Percentiles rank a stretch among this genome's conserved stretches.
Conservation (phyloP, 1,140 invertebrate species). For the Penaeus japonicus region DNA sequence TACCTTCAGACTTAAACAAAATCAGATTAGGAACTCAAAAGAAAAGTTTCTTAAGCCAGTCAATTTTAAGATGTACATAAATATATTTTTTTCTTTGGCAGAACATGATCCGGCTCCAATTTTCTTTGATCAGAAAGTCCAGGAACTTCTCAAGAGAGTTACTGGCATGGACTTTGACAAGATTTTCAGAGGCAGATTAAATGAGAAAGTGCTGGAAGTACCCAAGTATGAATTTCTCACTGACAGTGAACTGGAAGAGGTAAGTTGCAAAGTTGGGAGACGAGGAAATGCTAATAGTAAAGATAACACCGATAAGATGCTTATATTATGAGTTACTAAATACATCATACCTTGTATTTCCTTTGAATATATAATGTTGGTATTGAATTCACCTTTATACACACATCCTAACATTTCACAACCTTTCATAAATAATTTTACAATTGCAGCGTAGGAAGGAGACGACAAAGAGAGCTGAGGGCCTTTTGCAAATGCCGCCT, state of each 20-base stretch:
- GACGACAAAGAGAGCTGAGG: background rate
- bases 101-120: background rate
- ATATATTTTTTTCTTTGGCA: background rate
- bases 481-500: slow-evolving; percentile 37
- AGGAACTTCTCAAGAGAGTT: background rate
- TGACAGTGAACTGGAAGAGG: background rate
- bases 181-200: background rate
- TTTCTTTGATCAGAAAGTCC: background rate
- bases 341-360: background rate
- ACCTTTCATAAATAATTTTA: background rate
- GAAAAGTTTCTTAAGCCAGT: no score
- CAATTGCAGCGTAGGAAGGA: background rate
- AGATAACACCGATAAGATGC: no score
- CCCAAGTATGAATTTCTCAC: background rate
- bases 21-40: no score
- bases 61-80: no score
- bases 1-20: no score
- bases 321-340: background rate
- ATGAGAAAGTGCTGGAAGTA: background rate
- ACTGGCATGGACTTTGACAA: background rate
- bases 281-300: background rate
- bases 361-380: no score
- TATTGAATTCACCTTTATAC: no score
- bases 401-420: no score
- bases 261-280: background rate